Evolutionary conservation across 1,140 invertebrate species (phyloP).

Genomic region (Teleopsis dalmanni): DNA sequence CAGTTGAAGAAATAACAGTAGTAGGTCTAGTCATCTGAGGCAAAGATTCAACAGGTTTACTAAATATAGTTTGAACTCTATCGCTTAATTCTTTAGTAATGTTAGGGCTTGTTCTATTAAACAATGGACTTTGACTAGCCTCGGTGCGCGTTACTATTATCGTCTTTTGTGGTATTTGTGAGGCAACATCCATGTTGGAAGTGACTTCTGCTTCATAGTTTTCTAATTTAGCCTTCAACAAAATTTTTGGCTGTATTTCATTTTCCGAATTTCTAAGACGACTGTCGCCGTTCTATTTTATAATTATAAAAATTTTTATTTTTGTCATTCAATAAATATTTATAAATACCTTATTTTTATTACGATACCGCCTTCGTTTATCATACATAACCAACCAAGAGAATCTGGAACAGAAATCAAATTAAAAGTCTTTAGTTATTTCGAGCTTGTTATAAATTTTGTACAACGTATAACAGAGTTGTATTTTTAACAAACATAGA

Average conservation of each 20-base stretch:
- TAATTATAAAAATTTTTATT: not conserved
- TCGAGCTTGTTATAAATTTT: no score
- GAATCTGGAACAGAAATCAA: no score
- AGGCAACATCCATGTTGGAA: not conserved
- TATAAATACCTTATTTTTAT: conserved; percentile 2
- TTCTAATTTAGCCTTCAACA: conserved; percentile 14
- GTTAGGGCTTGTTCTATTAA: conserved; percentile 1
- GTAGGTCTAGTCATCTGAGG: conserved; percentile 30
- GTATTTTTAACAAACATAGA: no score
- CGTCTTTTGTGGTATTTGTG: conserved; percentile 4
- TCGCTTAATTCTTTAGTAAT: conserved; percentile 6
- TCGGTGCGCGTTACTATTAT: conserved; percentile 11
- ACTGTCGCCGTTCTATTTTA: not conserved
- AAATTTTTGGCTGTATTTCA: conserved; percentile 17
- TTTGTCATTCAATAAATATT: not conserved
- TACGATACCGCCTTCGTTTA: conserved; percentile 9
- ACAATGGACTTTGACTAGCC: conserved; percentile 3
- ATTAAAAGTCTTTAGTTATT: no score
- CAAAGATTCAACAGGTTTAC: conserved; percentile 1
- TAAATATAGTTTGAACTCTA: not conserved
- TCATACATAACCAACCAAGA: conserved; percentile 7
- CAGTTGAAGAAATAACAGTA: conserved; percentile 22
- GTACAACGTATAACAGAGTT: no score
- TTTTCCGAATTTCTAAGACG: not conserved
- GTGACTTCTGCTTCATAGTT: not conserved